Base-by-base conservation (phyloP, 2,113 vertebrate genomes). In the Gnathonemus echidnorhynchus region DNA sequence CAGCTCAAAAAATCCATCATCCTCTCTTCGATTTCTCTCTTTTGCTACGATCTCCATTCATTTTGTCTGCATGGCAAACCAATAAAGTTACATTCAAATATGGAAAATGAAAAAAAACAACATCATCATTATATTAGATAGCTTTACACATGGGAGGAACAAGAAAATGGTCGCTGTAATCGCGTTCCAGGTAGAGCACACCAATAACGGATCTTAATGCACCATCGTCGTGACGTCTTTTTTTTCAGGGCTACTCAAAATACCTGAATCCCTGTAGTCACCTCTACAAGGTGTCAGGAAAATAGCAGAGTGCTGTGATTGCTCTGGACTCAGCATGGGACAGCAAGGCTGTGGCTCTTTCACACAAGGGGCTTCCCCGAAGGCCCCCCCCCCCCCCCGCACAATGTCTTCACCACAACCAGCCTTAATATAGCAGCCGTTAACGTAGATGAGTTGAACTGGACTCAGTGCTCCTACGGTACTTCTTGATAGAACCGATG, bases 71-170 rank as follows among this genome's bases (percentile, higher is more conserved):
- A 48, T 93, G 94, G 95, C 93, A 93, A 95, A 90, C 94, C 89
- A 90, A 91, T 88, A 90, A 92, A 91, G 95, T 88, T 91, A 91
- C 91, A 91, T 93, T 92, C 94, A 95, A 95, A 95, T 94, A 94
- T 94, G 92, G 93, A 92, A 94, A 53, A 24, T 49, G 4, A 10
- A 48, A 89, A 89, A 70, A 70, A 35, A 49, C 8, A n/a, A 89
- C n/a, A 70, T 46, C 21, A 10, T 24, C 70, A 15, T 70, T 39
- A 42, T 77, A 15, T 9, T 13, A 24, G 27, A 77, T 50, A 77
- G 45, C 66, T 39, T 50, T 5, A 2, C 1, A 31, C 1, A 39
- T 74, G 86, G 87, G 3, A 15, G 4, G 8, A 92, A 90, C 24
- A 87, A 89, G 91, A 49, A 56, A 86, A 39, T 89, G 58, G 10